Conservation (phyloP, 2,797 vertebrate genomes). For the Oophaga sylvatica region DNA sequence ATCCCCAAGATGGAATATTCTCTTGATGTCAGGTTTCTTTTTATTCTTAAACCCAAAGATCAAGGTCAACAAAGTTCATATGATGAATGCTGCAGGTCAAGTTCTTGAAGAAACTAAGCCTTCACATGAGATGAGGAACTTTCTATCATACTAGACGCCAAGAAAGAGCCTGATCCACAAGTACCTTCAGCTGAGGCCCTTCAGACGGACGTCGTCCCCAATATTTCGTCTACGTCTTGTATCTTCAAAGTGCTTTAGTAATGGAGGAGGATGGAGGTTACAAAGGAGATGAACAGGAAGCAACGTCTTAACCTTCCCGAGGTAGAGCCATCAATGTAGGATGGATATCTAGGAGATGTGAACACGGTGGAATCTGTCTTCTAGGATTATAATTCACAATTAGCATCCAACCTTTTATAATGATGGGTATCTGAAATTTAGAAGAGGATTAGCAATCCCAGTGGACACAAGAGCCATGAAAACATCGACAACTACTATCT, state of each 20-base stretch:
- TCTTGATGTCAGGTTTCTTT: neutral
- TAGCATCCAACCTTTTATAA: constrained; percentile 5
- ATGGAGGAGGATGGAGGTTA: neutral
- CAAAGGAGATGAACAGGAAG: neutral
- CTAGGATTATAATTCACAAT: neutral
- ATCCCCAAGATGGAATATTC: neutral
- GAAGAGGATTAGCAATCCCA: constrained; percentile 27
- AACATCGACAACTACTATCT: neutral
- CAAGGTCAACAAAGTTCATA: neutral
- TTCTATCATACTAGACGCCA: neutral
- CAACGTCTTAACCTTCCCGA: neutral
- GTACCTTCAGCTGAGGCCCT: neutral
- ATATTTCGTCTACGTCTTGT: neutral
- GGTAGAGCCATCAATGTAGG: too few species aligned
- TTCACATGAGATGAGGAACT: neutral
- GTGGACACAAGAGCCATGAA: constrained; percentile 1
- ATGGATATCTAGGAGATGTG: neutral
- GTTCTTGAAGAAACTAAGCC: neutral
- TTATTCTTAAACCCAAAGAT: neutral
- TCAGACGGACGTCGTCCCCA: neutral
- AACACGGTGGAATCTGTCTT: neutral
- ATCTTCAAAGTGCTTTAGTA: too few species aligned
- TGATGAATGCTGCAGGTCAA: neutral
- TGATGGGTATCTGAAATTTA: constrained; percentile 4
- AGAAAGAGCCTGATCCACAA: neutral